Base-by-base conservation (phyloP, 2,888 invertebrate genomes). In the Synanthedon tipuliformis region DNA sequence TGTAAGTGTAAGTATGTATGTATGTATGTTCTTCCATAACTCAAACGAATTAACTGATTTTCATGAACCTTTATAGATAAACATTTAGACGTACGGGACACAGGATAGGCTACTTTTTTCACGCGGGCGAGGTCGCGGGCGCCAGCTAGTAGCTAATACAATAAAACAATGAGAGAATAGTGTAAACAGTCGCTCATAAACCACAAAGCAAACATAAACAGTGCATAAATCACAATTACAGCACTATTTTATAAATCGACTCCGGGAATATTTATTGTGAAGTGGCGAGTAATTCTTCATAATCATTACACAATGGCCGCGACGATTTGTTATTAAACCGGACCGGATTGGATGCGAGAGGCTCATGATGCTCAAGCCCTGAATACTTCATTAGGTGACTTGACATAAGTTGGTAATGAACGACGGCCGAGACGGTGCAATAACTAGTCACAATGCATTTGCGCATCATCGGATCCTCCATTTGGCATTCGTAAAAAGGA, bases 321-420 rank as follows among this genome's bases (percentile, higher is more conserved):
- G 66, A 73, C 75, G 74, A 76, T 76, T 79, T 73, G 71, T 73
- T 73, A 68, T 70, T 69, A 72, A 72, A 73, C 67, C 71, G 69
- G 69, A 65, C 61, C 62, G 68, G 57, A 65, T 57, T 63, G 65
- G 65, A 63, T 63, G 63, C 64, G 57, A 50, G 56, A 61, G 62
- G 60, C 66, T 61, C 60, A 60, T 54, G 54, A 65, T 56, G 57
- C 66, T 66, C 45, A 64, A 66, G 56, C 66, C 61, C 64, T 81
- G 78, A 83, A 84, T 83, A 79, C 81, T 83, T 84, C 81, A 85
- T 85, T 80, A 85, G 79, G 75, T 84, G 84, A 84, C 79, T 79
- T 61, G 69, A 73, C 81, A 68, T 61, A 73, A 75, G 18, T 64
- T 66, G 66, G 63, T 75, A 74, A 78, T 77, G 75, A 75, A 69